Evolutionary conservation across 2,888 invertebrate species (phyloP).

Genomic region (Ennomos fuscantarius): DNA sequence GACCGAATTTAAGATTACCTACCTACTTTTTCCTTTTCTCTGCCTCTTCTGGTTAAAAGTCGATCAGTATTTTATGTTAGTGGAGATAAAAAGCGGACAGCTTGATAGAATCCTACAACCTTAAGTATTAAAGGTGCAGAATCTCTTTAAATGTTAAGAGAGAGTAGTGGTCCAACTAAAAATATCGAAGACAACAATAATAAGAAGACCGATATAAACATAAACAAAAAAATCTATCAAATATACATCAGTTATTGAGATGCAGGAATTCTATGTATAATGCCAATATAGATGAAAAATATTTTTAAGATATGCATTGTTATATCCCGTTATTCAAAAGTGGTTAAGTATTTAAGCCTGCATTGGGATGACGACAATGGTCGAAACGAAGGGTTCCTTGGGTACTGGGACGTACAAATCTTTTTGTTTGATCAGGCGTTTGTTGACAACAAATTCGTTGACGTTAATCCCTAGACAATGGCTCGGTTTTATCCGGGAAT

Average conservation of each 20-base stretch:
- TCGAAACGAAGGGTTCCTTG: conserved; percentile 66
- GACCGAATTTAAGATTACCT: conserved; percentile 64
- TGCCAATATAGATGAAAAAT: not conserved
- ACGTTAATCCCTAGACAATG: conserved; percentile 83
- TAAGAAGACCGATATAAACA: not conserved
- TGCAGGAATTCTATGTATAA: not conserved
- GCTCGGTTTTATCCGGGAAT: conserved; percentile 69
- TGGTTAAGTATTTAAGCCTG: conserved; percentile 65
- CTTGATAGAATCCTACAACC: conserved; percentile 8
- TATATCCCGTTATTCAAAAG: conserved; percentile 53
- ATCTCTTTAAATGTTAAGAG: conserved; percentile 12
- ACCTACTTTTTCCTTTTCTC: conserved; percentile 45
- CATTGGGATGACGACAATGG: conserved; percentile 63
- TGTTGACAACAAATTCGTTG: conserved; percentile 83
- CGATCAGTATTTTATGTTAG: conserved; percentile 26
- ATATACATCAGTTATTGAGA: no score
- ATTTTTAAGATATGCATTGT: conserved; percentile 44
- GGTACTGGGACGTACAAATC: conserved; percentile 65
- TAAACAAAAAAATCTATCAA: no score
- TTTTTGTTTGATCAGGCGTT: conserved; percentile 83
- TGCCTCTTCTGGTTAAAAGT: conserved; percentile 22
- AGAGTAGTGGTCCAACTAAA: not conserved
- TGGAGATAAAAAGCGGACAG: conserved; percentile 18
- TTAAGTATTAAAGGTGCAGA: conserved; percentile 36
- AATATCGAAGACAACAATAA: not conserved